Evolutionary conservation across 2,797 vertebrate species (phyloP).

Genomic region (Gallinago solitaria): DNA sequence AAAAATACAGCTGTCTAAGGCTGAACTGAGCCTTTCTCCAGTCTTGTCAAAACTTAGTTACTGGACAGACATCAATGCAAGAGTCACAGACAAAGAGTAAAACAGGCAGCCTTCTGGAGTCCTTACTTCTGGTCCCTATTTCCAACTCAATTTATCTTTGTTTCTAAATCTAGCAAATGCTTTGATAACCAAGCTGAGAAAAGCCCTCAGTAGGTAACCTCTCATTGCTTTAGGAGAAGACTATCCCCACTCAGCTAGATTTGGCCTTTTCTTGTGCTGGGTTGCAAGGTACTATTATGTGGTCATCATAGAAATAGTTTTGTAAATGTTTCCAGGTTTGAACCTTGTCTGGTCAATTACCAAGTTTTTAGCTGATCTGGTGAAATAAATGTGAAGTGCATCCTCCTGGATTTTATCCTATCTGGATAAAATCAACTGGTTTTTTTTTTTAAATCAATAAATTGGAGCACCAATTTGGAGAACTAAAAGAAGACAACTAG

Average conservation of each 20-base stretch:
- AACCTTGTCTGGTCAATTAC: background rate
- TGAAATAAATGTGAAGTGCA: background rate
- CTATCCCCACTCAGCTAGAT: accelerated
- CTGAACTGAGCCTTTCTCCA: background rate
- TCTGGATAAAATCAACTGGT: background rate
- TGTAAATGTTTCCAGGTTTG: background rate
- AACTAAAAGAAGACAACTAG: background rate
- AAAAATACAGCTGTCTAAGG: background rate
- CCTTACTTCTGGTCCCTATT: background rate
- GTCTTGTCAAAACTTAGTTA: background rate
- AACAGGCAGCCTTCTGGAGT: background rate
- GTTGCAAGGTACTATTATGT: background rate
- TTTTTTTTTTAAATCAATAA: background rate
- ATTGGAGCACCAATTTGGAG: background rate
- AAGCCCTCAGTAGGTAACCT: background rate
- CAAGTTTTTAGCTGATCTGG: background rate
- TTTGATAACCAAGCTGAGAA: background rate
- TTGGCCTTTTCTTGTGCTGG: background rate
- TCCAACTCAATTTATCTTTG: background rate
- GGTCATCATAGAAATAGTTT: background rate
- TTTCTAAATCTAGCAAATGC: background rate
- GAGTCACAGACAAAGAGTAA: background rate
- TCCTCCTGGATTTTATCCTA: background rate
- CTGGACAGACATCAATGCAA: background rate
- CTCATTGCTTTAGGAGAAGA: background rate